Percentiles rank a stretch among this genome's conserved stretches.
These are phyloP conservation scores for Acrobasis repandana DNA, from an alignment of 2,888 invertebrate species.

Conservation along the genomic window DNA sequence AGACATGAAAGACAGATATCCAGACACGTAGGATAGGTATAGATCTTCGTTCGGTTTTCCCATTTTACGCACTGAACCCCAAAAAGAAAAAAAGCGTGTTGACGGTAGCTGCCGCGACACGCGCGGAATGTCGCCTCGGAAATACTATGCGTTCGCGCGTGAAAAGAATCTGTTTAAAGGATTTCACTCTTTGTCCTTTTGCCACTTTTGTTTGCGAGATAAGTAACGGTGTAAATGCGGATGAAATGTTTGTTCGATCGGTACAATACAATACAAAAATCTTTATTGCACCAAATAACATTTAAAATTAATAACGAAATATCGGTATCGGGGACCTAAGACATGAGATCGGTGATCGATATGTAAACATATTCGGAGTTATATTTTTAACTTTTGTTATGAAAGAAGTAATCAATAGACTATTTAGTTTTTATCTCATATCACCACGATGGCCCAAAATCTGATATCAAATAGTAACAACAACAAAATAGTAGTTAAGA, in stretches of 20 bases:
- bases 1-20: no score
- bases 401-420: no score
- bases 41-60: no score
- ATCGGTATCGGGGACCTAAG: neutral
- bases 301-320: no score
- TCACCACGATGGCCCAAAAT: no score
- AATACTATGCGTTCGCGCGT: neutral
- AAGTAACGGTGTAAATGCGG: constrained; percentile 34
- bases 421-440: no score
- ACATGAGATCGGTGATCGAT: neutral
- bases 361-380: neutral
- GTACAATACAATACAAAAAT: no score
- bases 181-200: constrained; percentile 24
- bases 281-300: no score
- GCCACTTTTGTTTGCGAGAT: constrained; percentile 31
- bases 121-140: constrained; percentile 44
- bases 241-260: neutral
- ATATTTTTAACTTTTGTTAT: neutral
- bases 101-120: constrained; percentile 39
- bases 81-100: constrained; percentile 29
- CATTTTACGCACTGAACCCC: no score
- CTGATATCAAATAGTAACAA: no score
- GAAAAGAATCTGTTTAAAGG: constrained; percentile 23
- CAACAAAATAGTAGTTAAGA: no score
- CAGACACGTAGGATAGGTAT: no score